These are phyloP conservation scores for Halcyon badia DNA, from an alignment of 2,797 vertebrate genomes.

Conservation along the genomic window DNA sequence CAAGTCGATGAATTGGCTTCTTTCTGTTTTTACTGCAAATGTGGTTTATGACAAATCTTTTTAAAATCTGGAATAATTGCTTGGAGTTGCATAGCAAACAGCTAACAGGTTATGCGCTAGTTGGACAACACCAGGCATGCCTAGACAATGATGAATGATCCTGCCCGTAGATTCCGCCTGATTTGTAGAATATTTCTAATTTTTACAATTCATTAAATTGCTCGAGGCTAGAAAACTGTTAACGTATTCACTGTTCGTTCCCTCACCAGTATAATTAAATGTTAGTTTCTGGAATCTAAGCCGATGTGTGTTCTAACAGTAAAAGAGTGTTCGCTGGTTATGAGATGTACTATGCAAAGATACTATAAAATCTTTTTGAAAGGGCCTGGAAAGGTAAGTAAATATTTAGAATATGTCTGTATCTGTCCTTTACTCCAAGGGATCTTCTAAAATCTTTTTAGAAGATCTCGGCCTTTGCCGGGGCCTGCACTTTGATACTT, in stretches of 20 bases:
- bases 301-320: constrained; percentile 25
- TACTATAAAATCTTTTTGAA: constrained; percentile 46
- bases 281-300: background rate
- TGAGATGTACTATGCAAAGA: constrained; percentile 31
- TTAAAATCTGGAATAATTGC: background rate
- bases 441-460: constrained; percentile 84
- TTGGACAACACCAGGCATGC: background rate
- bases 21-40: background rate
- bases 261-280: background rate
- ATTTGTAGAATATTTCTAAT: background rate
- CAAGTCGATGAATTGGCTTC: background rate
- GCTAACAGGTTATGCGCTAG: background rate
- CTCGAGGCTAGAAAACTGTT: background rate
- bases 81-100: background rate
- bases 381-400: constrained; percentile 79
- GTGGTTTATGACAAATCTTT: background rate
- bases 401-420: constrained; percentile 24
- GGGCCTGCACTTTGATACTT: constrained; percentile 59
- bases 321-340: constrained; percentile 32
- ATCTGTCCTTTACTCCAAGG: constrained; percentile 30
- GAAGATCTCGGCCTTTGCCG: constrained; percentile 77
- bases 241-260: background rate
- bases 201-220: background rate
- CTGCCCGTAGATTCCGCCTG: background rate
- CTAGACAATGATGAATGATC: background rate